phyloP scores from a whole-genome alignment of 2,888 invertebrate genomes.

The Protophormia terraenovae region DNA sequence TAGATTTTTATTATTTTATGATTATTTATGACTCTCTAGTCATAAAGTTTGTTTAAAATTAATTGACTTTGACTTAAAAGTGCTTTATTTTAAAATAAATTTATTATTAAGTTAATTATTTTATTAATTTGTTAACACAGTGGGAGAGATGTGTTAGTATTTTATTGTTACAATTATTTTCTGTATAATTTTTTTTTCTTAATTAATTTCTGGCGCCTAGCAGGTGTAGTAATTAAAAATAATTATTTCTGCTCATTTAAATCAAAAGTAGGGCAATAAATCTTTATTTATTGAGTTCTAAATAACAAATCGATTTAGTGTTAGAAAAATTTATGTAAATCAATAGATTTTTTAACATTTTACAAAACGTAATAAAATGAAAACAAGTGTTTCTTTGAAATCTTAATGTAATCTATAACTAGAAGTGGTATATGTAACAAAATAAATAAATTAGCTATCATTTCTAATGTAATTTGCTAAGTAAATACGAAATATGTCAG shows the following conservation, averaged over 20 bases:
- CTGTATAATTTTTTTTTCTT: not conserved
- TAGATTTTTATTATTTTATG: too few relatives aligned
- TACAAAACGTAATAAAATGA: not conserved
- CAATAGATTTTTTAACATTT: not conserved
- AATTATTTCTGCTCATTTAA: not conserved
- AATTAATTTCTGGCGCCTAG: conserved; percentile 10
- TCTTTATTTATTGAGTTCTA: not conserved
- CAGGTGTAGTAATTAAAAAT: conserved; percentile 18
- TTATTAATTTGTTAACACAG: not conserved
- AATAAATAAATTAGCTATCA: too few relatives aligned
- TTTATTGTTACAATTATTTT: not conserved
- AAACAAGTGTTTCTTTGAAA: not conserved
- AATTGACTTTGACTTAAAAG: too few relatives aligned
- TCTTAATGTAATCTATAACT: not conserved
- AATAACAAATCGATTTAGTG: not conserved
- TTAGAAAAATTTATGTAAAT: not conserved
- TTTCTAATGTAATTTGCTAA: too few relatives aligned
- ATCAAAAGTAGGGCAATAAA: not conserved
- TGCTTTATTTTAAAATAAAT: too few relatives aligned
- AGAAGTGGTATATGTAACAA: not conserved
- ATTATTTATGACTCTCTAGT: too few relatives aligned
- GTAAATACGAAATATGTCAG: too few relatives aligned
- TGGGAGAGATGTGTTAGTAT: not conserved
- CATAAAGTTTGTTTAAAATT: too few relatives aligned
- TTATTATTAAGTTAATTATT: too few relatives aligned